Evolutionary conservation across 2,113 vertebrate species (phyloP).

Genomic region (Hipposideros armiger): DNA sequence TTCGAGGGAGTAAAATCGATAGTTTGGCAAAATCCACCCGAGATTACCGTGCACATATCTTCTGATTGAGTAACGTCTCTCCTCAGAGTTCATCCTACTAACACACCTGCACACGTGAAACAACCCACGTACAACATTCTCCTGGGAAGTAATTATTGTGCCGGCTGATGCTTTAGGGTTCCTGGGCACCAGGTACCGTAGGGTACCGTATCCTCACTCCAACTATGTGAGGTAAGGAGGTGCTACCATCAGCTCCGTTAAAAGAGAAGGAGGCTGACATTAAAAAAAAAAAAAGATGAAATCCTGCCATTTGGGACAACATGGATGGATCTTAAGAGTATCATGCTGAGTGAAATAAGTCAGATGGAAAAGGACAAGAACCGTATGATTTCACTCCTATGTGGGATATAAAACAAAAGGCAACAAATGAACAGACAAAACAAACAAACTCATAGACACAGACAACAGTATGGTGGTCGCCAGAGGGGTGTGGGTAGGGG

Average conservation of each 20-base stretch:
- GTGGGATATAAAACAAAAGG: no score
- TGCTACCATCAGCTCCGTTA: accelerated
- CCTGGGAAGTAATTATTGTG: accelerated
- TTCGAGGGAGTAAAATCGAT: background rate
- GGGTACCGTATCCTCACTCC: background rate
- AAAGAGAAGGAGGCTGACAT: background rate
- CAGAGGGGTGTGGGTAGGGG: no score
- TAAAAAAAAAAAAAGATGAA: no score
- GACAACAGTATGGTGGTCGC: no score
- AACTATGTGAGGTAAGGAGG: background rate
- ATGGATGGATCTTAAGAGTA: no score
- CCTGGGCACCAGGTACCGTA: accelerated
- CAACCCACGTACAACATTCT: accelerated
- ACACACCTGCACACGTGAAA: accelerated
- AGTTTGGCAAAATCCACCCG: background rate
- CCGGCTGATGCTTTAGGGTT: accelerated
- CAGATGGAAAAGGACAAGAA: no score
- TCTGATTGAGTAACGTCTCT: background rate
- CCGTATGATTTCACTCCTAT: no score
- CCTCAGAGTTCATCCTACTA: background rate
- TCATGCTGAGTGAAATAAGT: no score
- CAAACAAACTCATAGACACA: no score
- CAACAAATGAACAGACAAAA: no score
- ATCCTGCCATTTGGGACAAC: no score
- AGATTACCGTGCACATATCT: background rate